Conservation (phyloP, 2,797 vertebrate genomes). For the Triplophysa yarkandensis region DNA sequence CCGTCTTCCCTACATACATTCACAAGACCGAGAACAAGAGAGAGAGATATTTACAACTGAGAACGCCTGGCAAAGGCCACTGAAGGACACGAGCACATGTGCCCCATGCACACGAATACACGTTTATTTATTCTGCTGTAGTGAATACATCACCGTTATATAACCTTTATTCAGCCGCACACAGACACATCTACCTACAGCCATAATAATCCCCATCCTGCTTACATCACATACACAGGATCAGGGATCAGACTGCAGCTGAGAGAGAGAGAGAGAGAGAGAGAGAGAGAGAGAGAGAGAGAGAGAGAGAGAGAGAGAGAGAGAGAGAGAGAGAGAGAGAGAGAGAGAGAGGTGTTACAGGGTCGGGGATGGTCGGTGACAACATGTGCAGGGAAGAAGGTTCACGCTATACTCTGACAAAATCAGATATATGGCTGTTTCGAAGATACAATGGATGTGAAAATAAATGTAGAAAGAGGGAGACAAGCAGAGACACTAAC, state of each 20-base stretch:
- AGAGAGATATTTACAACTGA: neutral
- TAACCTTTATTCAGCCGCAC: constrained; percentile 14
- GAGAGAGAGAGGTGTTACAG: neutral
- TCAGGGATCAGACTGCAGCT: neutral
- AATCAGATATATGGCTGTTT: neutral
- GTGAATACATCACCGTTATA: constrained; percentile 33
- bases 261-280: constrained; percentile 1
- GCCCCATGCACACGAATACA: neutral
- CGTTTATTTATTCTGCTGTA: constrained; percentile 34
- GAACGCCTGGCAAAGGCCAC: neutral
- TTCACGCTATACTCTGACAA: neutral
- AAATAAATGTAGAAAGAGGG: neutral
- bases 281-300: constrained; percentile 15
- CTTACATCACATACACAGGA: constrained; percentile 32
- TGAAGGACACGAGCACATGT: constrained; percentile 9
- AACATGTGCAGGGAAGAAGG: constrained; percentile 2
- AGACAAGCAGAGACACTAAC: neutral
- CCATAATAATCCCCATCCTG: constrained; percentile 27
- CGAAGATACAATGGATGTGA: neutral
- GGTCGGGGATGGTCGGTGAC: neutral
- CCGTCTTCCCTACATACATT: too few relatives aligned
- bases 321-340: constrained; percentile 14
- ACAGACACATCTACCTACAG: constrained; percentile 25
- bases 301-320: constrained; percentile 7
- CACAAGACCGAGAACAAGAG: neutral